Evolutionary conservation across 2,888 invertebrate genomes (phyloP).

Genomic region (Drosophila kuntzei): DNA sequence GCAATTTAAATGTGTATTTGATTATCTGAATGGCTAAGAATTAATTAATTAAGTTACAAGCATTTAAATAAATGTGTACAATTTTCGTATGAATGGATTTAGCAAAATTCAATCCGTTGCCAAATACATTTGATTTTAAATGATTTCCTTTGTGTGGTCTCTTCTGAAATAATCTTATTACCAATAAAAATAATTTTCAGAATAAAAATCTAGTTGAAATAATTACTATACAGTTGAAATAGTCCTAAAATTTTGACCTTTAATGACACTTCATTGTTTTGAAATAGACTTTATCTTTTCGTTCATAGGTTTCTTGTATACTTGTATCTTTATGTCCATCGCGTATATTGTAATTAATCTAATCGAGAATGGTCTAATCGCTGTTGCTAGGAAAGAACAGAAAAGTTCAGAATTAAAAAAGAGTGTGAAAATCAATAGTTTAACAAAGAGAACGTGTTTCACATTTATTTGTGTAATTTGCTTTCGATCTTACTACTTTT

Average conservation of each 20-base stretch:
- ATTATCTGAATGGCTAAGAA: too few relatives aligned
- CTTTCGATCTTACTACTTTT: conserved; percentile 24
- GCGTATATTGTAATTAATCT: conserved; percentile 33
- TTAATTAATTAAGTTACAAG: too few relatives aligned
- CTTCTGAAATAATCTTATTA: too few relatives aligned
- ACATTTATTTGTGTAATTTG: conserved; percentile 48
- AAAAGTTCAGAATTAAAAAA: neutral
- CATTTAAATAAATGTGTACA: too few relatives aligned
- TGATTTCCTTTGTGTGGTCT: too few relatives aligned
- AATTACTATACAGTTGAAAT: neutral
- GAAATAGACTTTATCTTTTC: neutral
- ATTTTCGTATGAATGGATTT: too few relatives aligned
- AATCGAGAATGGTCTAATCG: conserved; percentile 10
- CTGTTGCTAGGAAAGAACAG: conserved; percentile 1
- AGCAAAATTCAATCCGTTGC: too few relatives aligned
- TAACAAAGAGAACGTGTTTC: conserved; percentile 22
- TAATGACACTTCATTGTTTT: neutral
- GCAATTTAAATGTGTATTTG: neutral
- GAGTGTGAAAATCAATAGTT: neutral
- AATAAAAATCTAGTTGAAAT: too few relatives aligned
- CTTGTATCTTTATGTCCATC: neutral
- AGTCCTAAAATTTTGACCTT: neutral
- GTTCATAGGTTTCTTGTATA: neutral
- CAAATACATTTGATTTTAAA: too few relatives aligned
- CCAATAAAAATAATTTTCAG: too few relatives aligned